Evolutionary conservation across 2,888 invertebrate species (phyloP).

Genomic region (Tanypteryx hageni): DNA sequence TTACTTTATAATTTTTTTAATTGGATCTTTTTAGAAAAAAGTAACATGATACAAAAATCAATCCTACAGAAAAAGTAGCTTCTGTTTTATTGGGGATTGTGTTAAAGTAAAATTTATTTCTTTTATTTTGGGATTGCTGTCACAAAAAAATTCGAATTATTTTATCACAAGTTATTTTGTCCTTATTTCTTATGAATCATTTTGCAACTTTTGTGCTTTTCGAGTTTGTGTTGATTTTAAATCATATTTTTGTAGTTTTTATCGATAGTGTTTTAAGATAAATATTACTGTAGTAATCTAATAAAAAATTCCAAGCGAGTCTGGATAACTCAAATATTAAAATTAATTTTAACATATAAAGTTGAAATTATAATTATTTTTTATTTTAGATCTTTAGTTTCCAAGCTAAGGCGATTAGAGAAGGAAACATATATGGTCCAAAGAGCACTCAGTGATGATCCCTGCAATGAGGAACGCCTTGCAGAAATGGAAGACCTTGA

Average conservation of each 20-base stretch:
- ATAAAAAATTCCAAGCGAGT: neutral
- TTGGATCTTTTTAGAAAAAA: too few species aligned
- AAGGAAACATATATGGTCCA: slow-evolving; percentile 93
- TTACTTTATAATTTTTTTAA: too few species aligned
- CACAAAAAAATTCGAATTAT: neutral
- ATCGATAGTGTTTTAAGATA: too few species aligned
- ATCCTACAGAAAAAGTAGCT: too few species aligned
- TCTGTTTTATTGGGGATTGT: too few species aligned
- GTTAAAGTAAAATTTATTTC: too few species aligned
- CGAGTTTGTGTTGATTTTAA: neutral
- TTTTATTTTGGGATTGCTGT: too few species aligned
- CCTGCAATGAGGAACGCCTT: slow-evolving; percentile 74
- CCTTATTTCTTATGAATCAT: neutral
- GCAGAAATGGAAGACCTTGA: slow-evolving; percentile 85
- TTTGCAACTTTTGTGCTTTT: neutral
- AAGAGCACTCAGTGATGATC: slow-evolving; percentile 85
- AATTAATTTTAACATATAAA: neutral
- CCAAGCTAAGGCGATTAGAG: slow-evolving; percentile 90
- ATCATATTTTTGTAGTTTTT: neutral
- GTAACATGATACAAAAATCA: too few species aligned
- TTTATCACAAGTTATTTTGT: neutral
- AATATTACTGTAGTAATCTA: too few species aligned
- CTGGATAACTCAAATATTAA: neutral
- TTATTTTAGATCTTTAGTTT: slow-evolving; percentile 78
- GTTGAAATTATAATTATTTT: slow-evolving; percentile 61